These are phyloP conservation scores for Tor tambroides DNA, from an alignment of 2,113 vertebrate species.

Conservation along the genomic window DNA sequence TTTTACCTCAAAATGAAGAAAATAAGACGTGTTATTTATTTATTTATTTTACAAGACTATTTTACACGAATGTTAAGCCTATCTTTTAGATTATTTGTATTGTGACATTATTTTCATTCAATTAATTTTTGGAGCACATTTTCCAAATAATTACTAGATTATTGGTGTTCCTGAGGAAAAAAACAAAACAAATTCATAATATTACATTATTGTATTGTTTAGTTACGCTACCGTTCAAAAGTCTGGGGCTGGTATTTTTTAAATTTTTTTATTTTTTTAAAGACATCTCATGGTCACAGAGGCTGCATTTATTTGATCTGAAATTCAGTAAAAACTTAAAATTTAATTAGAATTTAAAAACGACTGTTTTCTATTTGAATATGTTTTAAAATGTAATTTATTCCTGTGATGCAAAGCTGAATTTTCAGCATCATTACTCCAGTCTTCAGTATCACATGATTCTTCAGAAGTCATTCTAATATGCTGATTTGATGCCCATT, in stretches of 20 bases:
- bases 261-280: too few relatives aligned
- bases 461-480: background rate
- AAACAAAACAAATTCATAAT: too few relatives aligned
- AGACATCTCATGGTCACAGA: too few relatives aligned
- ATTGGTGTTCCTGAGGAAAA: too few relatives aligned
- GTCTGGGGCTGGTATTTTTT: background rate
- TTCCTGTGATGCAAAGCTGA: background rate
- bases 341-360: too few relatives aligned
- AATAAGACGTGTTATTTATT: background rate
- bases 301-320: too few relatives aligned
- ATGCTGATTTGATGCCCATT: background rate
- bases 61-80: background rate
- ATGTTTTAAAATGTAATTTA: too few relatives aligned
- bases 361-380: too few relatives aligned
- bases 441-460: background rate
- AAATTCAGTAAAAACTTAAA: too few relatives aligned
- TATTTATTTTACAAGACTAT: background rate
- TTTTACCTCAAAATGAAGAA: background rate
- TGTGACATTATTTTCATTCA: too few relatives aligned
- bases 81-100: background rate
- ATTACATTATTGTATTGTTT: background rate
- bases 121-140: too few relatives aligned
- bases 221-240: background rate
- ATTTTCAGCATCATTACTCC: background rate
- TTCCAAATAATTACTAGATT: too few relatives aligned